Base-by-base conservation (phyloP, 1,140 invertebrate genomes). In the Phenacoccus solenopsis region DNA sequence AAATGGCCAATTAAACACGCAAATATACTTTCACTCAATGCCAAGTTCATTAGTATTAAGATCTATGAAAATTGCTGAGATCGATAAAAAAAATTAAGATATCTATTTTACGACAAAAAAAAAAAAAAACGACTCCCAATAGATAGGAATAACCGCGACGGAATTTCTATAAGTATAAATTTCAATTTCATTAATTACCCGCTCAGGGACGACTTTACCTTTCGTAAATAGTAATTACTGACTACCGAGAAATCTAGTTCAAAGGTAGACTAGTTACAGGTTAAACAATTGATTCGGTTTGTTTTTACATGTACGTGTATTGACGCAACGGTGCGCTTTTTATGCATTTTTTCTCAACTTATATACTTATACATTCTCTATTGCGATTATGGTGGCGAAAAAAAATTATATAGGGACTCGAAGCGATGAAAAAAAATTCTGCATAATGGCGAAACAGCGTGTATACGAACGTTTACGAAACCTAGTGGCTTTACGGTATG, bases 11-110 rank as follows among this genome's bases (percentile, higher is more conserved):
- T 49, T 49, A 49, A 49, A 49, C 38, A 16, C 13, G 38, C 16
- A 49, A 49, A 49, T 49, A 49, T 49, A 49, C 38, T 49, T 49
- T 49, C 38, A 49, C 38, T 49, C 38, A 49, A 49, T 49, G 38
- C 38, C 38, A 49, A 49, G 38, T 49, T 49, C 38, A 49, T 49
- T 49, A 49, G 38, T 49, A 49, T 49, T 3, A 49, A 49, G 3
- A n/a, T 49, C 20, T 49, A n/a, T n/a, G n/a, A n/a, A n/a, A n/a
- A n/a, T 49, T 49, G 20, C 38, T 16, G 3, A n/a, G 3, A 49
- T 9, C 13, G 5, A 5, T 10, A 49, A 49, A 49, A 49, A 49
- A 49, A 49, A 9, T n/a, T n/a, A 7, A 32, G 30, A 32, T 32
- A 32, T 13, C 30, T 32, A 32, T 32, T 32, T 32, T 32, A n/a